Base-by-base conservation (phyloP, 2,113 vertebrate genomes). In the Abramis brama region DNA sequence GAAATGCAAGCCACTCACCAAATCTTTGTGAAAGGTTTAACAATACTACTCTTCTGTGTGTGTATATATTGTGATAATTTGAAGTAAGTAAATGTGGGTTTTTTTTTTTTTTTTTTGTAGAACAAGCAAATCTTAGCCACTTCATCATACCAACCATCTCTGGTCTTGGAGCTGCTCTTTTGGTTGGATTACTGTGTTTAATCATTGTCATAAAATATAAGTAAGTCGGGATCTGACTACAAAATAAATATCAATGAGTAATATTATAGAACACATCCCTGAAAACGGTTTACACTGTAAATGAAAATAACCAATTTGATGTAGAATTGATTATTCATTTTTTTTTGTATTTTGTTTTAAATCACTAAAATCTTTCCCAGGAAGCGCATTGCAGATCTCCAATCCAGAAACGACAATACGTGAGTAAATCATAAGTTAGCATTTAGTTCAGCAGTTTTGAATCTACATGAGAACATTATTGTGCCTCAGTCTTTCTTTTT, bases 141-240 rank as follows among this genome's bases (percentile, higher is more conserved):
- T 94, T 82, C 87, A 33, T 95, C 85, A 90, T 93, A 85, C 93
- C 94, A 25, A 3, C 87, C 17, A 36, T 57, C 0, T 91, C 87
- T 68, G 91, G 59, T 1, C 2, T 86, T 11, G 89, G 52, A 11
- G 90, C 77, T 0, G 78, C 87, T 19, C 27, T 84, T 36, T 19
- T 94, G 19, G 91, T 94, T 87, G 88, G 86, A 88, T 74, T 71
- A 0, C 0, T 92, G 25, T 92, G 91, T 85, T 75, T 92, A 77
- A n/a, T 93, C 0, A 83, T 94, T 85, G 45, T 59, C 21, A 94
- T 92, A 85, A 93, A 86, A 86, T 94, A 95, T 89, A 94, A 89
- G 94, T 95, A 68, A 91, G 93, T 90, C 11, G 33, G 19, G 3
- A 68, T 23, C 23, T 33, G 27, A 30, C 0, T 77, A 55, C n/a